Percentiles rank a stretch among this genome's conserved stretches.
These are phyloP conservation scores for Ligdia adustata DNA, from an alignment of 2,888 invertebrate species.

Conservation along the genomic window DNA sequence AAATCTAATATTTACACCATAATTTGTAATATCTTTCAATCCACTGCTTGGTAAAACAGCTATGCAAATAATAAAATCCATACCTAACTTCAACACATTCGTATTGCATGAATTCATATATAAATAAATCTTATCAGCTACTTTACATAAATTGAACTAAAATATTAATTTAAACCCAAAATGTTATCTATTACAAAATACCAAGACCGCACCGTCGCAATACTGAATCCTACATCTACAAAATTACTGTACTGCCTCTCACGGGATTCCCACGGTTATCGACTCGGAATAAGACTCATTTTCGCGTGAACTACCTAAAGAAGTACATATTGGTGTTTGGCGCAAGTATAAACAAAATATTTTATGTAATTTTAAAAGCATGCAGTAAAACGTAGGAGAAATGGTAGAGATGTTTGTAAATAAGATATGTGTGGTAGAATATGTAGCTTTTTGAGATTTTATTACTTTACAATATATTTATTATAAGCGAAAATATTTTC, in stretches of 20 bases:
- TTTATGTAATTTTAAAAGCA: conserved; percentile 34
- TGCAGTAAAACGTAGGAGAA: conserved; percentile 8
- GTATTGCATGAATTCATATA: no score
- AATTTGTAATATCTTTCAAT: no score
- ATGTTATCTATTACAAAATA: conserved; percentile 37
- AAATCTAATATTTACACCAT: no score
- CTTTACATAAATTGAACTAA: no score
- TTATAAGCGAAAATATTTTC: no score
- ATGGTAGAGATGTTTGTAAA: conserved; percentile 3
- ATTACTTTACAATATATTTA: no score
- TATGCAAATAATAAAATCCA: no score
- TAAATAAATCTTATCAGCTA: no score
- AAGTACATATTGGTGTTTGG: conserved; percentile 64
- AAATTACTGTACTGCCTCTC: conserved; percentile 60
- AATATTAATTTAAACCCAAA: no score
- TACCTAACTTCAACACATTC: no score
- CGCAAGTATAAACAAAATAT: conserved; percentile 57
- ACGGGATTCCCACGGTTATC: conserved; percentile 59
- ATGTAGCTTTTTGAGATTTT: not conserved
- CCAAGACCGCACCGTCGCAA: conserved; percentile 52
- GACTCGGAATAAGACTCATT: conserved; percentile 45
- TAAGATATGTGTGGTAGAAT: not conserved
- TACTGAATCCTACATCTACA: conserved; percentile 77
- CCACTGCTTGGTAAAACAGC: no score
- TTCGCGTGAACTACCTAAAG: conserved; percentile 39